Base-by-base conservation (phyloP, 2,113 vertebrate genomes). In the Petaurus breviceps region DNA sequence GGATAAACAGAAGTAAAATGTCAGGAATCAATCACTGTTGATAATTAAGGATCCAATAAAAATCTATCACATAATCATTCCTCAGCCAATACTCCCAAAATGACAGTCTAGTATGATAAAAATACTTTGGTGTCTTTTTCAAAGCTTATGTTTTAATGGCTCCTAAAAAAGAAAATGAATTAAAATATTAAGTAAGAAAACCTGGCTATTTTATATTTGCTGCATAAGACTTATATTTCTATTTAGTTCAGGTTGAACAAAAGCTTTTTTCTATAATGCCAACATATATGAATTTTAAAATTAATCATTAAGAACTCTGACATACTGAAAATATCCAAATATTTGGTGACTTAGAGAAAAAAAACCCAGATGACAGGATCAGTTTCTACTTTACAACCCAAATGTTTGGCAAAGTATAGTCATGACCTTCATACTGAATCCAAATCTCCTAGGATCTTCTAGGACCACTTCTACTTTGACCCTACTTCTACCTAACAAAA, bases 401-500 rank as follows among this genome's bases (percentile, higher is more conserved):
- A 6, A n/a, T 77, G 61, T 77, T 19, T 77, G 61, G 37, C 61
- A 77, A 14, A 77, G 14, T 77, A 14, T 6, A 77, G 37, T 4
- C 37, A 77, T n/a, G 19, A 77, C 61, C 5, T n/a, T 77, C 61
- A 68, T 16, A 37, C 2, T n/a, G 61, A 68, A 68, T 68, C 37
- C 11, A n/a, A 68, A 68, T 37, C 31, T 61, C 11, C 57, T 68
- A 68, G 12, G 57, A 61, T 61, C 26, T n/a, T 11, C 37, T n/a
- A n/a, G 16, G 16, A n/a, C n/a, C 37, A 77, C 16, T 22, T 77
- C 68, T 77, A 84, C 68, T 84, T 43, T 84, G n/a, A 46, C 3
- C 0, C 90, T 89, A 55, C 23, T 92, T 94, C 22, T 93, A 8
- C 8, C 84, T 26, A 52, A 91, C n/a, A 55, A 96, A 96, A 90